Evolutionary conservation across 2,888 invertebrate genomes (phyloP), one percentile per base, ranked within the genome.

Genomic region (Sympetrum striolatum): DNA sequence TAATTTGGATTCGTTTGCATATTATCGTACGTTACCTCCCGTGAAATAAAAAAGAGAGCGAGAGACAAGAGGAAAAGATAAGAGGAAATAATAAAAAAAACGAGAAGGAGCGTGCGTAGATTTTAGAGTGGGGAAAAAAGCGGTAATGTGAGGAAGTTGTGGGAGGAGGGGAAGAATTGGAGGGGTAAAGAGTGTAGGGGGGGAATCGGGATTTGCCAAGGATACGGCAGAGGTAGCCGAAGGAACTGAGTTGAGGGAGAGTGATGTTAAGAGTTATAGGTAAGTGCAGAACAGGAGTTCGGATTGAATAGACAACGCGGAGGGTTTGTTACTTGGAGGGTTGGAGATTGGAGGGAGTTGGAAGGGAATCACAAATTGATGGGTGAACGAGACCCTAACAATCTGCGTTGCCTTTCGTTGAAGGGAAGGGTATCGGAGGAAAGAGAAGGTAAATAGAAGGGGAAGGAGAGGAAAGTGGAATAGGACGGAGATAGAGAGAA

Each of bases 1-100:
- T 82, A 82, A 82, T 82, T 82, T 58, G 82, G 82, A 82, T 58
- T 82, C 82, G 82, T 82, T 82, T 82, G 82, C 82, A 82, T 82
- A 82, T 82, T 82, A 82, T 82, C 82, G 58, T 82, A n/a, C 58
- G 82, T 58, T 82, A 44, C 82, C 81, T 53, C 39, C 81, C 81
- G 82, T 53, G 58, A 82, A 82, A 82, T 82, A 82, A 81, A 48
- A 81, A 81, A 82, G 48, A 53, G 53, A 37, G 48, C 25, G 81
- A 31, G 81, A 53, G 25, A 39, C 81, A 53, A 58, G 82, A 31
- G 58, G 82, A 18, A 35, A 58, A 82, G 82, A 82, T 82, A 82
- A 82, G 82, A 35, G 58, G 31, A 82, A 82, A 82, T 53, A 82
- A 31, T 82, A 35, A 58, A 58, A 81, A n/a, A 58, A 58, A 53